These are phyloP conservation scores for Stegodyphus dumicola DNA, from an alignment of 1,140 invertebrate species.

Conservation along the genomic window DNA sequence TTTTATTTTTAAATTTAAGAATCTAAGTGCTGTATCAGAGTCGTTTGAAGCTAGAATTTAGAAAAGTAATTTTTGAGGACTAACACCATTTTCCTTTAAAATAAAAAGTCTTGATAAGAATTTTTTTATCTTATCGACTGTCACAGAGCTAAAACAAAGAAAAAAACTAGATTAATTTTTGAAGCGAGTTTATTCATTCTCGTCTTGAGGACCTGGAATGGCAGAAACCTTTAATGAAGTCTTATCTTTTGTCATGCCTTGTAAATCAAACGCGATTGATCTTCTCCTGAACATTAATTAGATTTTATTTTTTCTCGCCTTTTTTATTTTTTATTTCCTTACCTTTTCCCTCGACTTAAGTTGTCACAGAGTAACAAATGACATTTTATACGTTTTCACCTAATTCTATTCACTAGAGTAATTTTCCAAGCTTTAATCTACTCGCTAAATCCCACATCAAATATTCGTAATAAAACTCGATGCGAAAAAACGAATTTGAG, in stretches of 20 bases:
- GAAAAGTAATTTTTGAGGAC: no score
- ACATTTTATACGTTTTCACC: conserved; percentile 2
- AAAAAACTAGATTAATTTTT: conserved; percentile 4
- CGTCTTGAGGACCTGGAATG: conserved; percentile 7
- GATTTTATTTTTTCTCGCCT: background rate
- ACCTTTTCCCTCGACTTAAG: background rate
- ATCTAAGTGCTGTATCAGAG: no score
- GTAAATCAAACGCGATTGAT: conserved; percentile 39
- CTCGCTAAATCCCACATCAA: conserved; percentile 32
- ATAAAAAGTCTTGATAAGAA: background rate
- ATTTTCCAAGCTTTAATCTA: background rate
- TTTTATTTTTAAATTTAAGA: no score
- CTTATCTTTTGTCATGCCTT: conserved; percentile 35
- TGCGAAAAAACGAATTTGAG: background rate
- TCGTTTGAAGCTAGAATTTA: no score
- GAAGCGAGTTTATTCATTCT: conserved; percentile 11
- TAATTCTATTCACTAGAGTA: conserved; percentile 1
- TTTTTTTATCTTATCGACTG: background rate
- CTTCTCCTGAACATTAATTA: conserved; percentile 39
- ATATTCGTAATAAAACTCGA: conserved; percentile 24
- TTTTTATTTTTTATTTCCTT: background rate
- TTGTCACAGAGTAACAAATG: conserved; percentile 4
- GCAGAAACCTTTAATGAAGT: conserved; percentile 32
- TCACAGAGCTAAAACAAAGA: background rate
- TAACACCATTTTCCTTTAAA: background rate